Evolutionary conservation across 2,888 invertebrate genomes (phyloP), one percentile per base, ranked within the genome.

Genomic region (Alviniconcha strummeri): DNA sequence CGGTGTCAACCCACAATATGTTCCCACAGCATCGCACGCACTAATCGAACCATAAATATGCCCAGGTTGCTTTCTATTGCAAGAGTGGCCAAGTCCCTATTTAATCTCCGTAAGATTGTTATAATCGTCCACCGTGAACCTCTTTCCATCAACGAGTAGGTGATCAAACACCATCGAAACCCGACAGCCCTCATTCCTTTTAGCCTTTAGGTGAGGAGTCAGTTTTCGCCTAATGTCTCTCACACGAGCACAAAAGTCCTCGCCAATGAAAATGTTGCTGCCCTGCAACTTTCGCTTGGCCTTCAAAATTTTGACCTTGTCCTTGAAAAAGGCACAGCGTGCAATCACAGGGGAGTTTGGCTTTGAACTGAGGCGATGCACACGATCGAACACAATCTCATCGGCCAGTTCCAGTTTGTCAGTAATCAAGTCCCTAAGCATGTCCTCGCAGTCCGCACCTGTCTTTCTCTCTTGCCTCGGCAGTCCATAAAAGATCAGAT

Each of bases 341-440:
- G 78, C 78, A 36, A 78, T 64, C 7, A 78, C n/a, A 2, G 78
- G 78, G 36, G 78, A 78, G n/a, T 78, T 60, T 4, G 36, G 7
- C 36, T 13, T 78, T 9, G 36, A n/a, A 57, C n/a, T 57, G 5
- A 77, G 11, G 36, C 78, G 36, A 56, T 60, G 78, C 11, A 77
- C 77, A 6, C 77, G 4, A 11, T 57, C 77, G 13, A 77, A 57
- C 15, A 57, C 56, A 57, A 57, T 57, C 8, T 57, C 57, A 6
- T 7, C 5, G 11, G 17, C 15, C 8, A 77, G 56, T 5, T 52
- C 77, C 56, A 77, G 57, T 19, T 56, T 77, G 19, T 77, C 54
- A n/a, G 77, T 57, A n/a, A 57, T 5, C 17, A 77, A 4, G 57
- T 77, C 56, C 52, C 15, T 54, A 7, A 57, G 5, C 17, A 52